Evolutionary conservation across 2,888 invertebrate genomes (phyloP), one percentile per base, ranked within the genome.

Genomic region (Orthosia gracilis): DNA sequence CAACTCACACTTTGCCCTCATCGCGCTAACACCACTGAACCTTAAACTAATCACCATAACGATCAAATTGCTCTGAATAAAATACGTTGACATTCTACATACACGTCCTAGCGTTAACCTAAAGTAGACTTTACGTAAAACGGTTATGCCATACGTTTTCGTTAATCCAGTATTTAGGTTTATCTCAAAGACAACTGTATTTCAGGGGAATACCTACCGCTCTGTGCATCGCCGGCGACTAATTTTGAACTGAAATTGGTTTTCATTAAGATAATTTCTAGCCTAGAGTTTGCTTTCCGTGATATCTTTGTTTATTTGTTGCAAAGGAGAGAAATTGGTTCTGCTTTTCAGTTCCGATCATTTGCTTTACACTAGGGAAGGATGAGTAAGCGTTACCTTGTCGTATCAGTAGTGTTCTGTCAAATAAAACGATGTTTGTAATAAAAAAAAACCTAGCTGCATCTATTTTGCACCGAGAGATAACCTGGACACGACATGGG

Each of bases 111-210:
- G 50, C 62, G 50, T 45, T 62, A 68, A 73, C 55, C 66, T 31
- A 78, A 78, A 75, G 31, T 75, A 67, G 64, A 74, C 85, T 73
- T 75, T 86, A 75, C 68, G 26, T 17, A 17, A 47, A 18, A 4
- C 0, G 12, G 23, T 65, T 77, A 64, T 79, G 52, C 54, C 23
- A 66, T 75, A 65, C 55, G 63, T 67, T 31, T 26, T 64, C 31
- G 49, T 71, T 69, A 76, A 71, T 71, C 54, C 68, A 76, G 71
- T 76, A 74, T 81, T 84, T 80, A 74, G 76, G 82, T 80, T 83
- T 84, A 82, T 83, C 76, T 80, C 71, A 67, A 74, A 84, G 78
- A 78, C 83, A 76, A 72, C 70, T 78, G 73, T 80, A 78, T 81
- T 87, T 68, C 80, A 76, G 64, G 70, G 72, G 69, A 74, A 78